A percentile compares a stretch with the other conserved stretches of the same genome.
Conservation (phyloP, 2,113 vertebrate genomes). For the Oxyruncus cristatus region DNA sequence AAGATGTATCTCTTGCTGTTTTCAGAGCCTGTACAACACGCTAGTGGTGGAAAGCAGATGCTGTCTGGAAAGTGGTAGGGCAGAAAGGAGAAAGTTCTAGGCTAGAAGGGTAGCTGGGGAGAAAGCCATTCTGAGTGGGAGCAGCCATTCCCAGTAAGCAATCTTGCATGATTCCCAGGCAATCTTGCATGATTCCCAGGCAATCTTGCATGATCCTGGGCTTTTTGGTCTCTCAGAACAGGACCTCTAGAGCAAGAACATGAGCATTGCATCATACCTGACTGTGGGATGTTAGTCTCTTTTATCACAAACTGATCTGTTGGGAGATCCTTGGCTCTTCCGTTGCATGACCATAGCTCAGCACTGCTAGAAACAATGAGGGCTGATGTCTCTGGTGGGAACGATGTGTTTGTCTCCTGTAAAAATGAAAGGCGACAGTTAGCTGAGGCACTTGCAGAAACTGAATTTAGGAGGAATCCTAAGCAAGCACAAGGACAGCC, state of each 20-base stretch:
- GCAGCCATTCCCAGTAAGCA: background rate
- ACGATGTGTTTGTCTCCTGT: background rate
- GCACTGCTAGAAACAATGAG: background rate
- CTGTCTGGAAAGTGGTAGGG: background rate
- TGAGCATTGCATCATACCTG: background rate
- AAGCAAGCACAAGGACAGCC: background rate
- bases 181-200: background rate
- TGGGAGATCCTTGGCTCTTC: background rate
- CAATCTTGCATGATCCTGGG: background rate
- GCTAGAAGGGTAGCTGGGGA: background rate
- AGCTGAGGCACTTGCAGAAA: background rate
- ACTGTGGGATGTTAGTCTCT: background rate
- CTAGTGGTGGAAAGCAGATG: background rate
- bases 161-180: background rate
- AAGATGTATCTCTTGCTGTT: background rate
- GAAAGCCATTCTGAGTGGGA: background rate
- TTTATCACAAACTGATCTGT: rapidly evolving
- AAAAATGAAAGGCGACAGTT: background rate
- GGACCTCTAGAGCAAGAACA: background rate
- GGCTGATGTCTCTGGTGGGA: background rate
- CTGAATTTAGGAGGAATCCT: background rate
- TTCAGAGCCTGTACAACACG: background rate
- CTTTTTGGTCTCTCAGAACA: background rate
- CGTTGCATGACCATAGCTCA: background rate
- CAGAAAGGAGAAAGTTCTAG: background rate